Base-by-base conservation (phyloP, 2,888 invertebrate species). In the Callinectes sapidus region DNA sequence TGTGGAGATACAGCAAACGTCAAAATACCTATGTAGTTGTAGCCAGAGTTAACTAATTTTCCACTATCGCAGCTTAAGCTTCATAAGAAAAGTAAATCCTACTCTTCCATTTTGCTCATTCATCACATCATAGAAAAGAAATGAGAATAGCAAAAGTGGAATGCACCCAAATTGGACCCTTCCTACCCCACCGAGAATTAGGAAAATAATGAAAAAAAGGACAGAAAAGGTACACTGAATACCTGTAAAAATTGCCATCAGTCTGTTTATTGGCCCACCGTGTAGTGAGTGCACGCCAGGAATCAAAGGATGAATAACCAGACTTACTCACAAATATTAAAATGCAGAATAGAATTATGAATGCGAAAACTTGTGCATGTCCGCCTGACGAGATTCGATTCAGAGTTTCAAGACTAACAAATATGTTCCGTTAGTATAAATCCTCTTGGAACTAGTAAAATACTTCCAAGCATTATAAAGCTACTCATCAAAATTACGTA, bases 271-370 rank as follows among this genome's bases (percentile, higher is more conserved):
- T 28, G 28, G 28, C 28, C 71, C 71, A 71, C 28, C 71, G 28
- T 28, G n/a, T 71, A 71, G n/a, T 28, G n/a, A 71, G 61, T 71
- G 71, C 71, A n/a, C n/a, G n/a, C 5, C 28, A 10, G 71, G 71
- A 71, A 28, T 71, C 71, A 71, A 28, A 71, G 28, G 71, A 71
- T 71, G 71, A 71, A 71, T 71, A 71, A 28, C n/a, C n/a, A 71
- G n/a, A 71, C 71, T 28, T 71, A 28, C 28, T 71, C 28, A 71
- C 28, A n/a, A 71, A 71, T 71, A 71, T 71, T 28, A 71, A 28
- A 71, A 10, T 71, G 71, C 28, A 71, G 28, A n/a, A 71, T 61
- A 23, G n/a, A 71, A 71, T 71, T 71, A 71, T 71, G 71, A 71
- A 71, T 71, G n/a, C 71, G 28, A 13, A 71, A n/a, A 71, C 28